phyloP scores from a whole-genome alignment of 2,797 vertebrate genomes.

The Limnodromus scolopaceus region DNA sequence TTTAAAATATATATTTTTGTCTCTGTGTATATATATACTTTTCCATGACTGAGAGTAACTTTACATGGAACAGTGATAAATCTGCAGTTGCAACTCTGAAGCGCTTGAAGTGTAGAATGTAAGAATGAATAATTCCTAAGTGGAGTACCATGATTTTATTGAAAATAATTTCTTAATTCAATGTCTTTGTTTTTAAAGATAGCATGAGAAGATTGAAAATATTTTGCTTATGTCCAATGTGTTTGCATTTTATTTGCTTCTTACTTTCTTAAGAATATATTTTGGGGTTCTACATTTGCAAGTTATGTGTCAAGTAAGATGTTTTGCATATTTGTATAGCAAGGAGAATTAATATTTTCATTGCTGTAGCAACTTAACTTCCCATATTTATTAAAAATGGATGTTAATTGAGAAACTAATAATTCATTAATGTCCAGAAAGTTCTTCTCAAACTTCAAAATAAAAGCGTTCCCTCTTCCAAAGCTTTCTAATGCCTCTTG shows the following conservation, averaged over 20 bases:
- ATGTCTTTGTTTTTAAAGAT: not conserved
- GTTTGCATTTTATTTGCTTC: not conserved
- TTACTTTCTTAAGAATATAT: not conserved
- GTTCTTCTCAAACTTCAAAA: not conserved
- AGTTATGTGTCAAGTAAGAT: not conserved
- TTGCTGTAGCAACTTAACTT: not conserved
- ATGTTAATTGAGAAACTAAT: not conserved
- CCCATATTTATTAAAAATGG: rapidly evolving
- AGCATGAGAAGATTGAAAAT: not conserved
- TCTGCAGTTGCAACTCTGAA: not conserved
- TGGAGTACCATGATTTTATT: not conserved
- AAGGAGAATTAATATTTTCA: not conserved
- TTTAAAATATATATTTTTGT: not conserved
- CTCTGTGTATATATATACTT: not conserved
- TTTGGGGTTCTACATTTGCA: not conserved
- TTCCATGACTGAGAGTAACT: not conserved
- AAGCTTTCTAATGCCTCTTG: not conserved
- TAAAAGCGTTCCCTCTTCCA: not conserved
- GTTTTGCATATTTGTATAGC: not conserved
- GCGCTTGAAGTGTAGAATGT: not conserved
- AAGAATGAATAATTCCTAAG: not conserved
- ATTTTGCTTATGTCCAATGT: not conserved
- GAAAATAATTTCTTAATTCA: not conserved
- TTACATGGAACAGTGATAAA: not conserved
- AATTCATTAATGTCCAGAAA: not conserved